Evolutionary conservation across 2,888 invertebrate species (phyloP).

Genomic region (Mythimna pallens): DNA sequence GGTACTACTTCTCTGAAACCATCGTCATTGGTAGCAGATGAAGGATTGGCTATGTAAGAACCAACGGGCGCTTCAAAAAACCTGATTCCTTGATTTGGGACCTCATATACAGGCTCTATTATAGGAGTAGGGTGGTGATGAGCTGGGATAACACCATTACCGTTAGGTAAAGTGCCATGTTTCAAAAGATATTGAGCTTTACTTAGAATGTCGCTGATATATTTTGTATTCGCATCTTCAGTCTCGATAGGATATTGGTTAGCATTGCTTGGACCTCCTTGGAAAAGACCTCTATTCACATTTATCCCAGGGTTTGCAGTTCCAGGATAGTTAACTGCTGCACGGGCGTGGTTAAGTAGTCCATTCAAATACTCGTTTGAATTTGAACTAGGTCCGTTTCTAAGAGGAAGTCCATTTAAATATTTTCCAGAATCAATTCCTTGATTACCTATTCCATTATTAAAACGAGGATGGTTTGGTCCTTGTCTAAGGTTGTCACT

Average conservation of each 20-base stretch:
- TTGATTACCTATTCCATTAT: background rate
- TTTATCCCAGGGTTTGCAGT: background rate
- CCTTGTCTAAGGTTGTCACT: background rate
- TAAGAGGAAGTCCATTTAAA: background rate
- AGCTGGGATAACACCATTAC: background rate
- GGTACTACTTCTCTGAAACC: background rate
- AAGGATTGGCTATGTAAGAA: slow-evolving; percentile 8
- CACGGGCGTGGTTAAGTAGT: background rate
- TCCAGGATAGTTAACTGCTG: background rate
- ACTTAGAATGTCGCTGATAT: slow-evolving; percentile 8
- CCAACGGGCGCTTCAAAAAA: background rate
- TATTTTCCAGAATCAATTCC: background rate
- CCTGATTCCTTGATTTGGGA: background rate
- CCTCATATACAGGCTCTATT: background rate
- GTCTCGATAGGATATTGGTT: background rate
- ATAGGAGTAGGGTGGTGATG: background rate
- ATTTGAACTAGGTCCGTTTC: background rate
- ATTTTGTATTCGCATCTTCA: background rate
- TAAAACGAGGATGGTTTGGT: background rate
- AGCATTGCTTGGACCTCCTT: background rate
- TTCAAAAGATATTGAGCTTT: slow-evolving; percentile 15
- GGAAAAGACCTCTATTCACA: background rate
- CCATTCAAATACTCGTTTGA: background rate
- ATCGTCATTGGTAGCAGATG: background rate
- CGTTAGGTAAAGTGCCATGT: background rate